phyloP scores from a whole-genome alignment of 1,140 invertebrate genomes.

The Gryon sp. region DNA sequence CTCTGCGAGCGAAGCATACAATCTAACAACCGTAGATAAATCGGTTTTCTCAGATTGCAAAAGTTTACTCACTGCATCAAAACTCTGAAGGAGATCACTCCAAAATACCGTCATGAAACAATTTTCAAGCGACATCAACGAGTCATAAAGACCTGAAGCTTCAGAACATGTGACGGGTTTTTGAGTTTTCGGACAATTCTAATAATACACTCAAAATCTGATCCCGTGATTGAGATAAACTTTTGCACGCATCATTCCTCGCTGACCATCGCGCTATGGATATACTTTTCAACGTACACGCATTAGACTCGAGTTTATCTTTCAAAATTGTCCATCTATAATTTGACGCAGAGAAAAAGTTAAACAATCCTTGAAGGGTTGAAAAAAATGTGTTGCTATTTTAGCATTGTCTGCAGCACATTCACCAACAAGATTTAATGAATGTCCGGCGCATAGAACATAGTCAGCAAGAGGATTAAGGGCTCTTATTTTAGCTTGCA shows the following conservation, averaged over 20 bases:
- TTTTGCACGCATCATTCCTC: conserved; percentile 1
- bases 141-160: conserved; percentile 4
- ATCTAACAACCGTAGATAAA: not conserved
- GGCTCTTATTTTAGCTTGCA: conserved; percentile 40
- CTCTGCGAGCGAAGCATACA: conserved; percentile 20
- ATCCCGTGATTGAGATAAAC: conserved; percentile 2
- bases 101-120: conserved; percentile 1
- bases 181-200: not conserved
- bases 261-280: not conserved
- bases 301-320: not conserved
- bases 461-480: not conserved
- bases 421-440: too few relatives aligned
- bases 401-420: not conserved
- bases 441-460: not conserved
- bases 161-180: not conserved
- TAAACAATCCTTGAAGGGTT: conserved; percentile 30
- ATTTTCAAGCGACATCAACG: conserved; percentile 16
- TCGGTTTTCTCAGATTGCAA: conserved; percentile 13
- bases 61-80: conserved; percentile 24
- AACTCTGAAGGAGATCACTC: conserved; percentile 21
- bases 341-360: conserved; percentile 32
- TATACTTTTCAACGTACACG: not conserved
- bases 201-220: not conserved
- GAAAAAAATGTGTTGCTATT: conserved; percentile 14
- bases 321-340: conserved; percentile 6